These are phyloP conservation scores for Mylabris phalerata DNA, from an alignment of 1,140 invertebrate species.

Conservation along the genomic window DNA sequence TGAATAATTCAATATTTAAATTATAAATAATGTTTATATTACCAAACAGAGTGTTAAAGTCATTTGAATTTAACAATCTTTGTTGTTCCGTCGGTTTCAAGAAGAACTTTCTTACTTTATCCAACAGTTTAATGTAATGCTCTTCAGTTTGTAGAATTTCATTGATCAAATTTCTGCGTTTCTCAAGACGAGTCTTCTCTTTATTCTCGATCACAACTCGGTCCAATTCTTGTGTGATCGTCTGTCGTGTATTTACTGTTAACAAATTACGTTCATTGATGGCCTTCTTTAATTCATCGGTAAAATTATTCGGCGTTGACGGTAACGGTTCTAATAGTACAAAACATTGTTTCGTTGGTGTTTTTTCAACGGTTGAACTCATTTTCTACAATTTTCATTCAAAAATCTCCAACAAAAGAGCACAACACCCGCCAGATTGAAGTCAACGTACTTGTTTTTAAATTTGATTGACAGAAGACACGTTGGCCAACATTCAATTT, in stretches of 20 bases:
- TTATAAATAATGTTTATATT: conserved; percentile 66
- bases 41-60: conserved; percentile 55
- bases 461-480: too few relatives aligned
- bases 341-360: too few relatives aligned
- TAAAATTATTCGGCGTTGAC: conserved; percentile 46
- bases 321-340: too few relatives aligned
- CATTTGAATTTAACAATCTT: conserved; percentile 47
- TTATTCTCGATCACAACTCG: conserved; percentile 43
- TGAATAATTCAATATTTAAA: conserved; percentile 60
- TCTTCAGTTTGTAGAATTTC: conserved; percentile 68
- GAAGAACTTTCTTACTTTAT: conserved; percentile 62
- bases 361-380: too few relatives aligned
- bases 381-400: too few relatives aligned
- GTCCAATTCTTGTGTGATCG: conserved; percentile 48
- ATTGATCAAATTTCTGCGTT: conserved; percentile 51
- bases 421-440: too few relatives aligned
- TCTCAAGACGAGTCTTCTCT: conserved; percentile 42
- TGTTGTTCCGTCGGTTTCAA: conserved; percentile 56
- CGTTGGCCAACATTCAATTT: too few relatives aligned
- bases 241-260: conserved; percentile 52
- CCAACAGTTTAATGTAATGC: conserved; percentile 61
- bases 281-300: conserved; percentile 52
- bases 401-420: too few relatives aligned
- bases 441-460: too few relatives aligned
- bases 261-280: conserved; percentile 57